These are phyloP conservation scores for Tragopan temminckii DNA, from an alignment of 2,797 vertebrate species.

Conservation along the genomic window DNA sequence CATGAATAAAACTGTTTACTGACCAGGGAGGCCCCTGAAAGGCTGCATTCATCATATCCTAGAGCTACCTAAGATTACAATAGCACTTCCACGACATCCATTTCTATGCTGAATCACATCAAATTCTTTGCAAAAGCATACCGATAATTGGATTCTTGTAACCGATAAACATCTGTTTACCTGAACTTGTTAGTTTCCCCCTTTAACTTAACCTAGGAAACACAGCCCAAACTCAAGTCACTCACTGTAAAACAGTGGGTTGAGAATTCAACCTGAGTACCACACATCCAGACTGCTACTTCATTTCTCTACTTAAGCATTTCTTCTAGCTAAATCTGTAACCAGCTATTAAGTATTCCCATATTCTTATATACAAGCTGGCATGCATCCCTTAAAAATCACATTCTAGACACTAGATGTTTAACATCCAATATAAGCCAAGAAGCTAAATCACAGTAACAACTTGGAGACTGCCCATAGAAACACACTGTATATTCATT, in stretches of 20 bases:
- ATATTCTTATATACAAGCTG: background rate
- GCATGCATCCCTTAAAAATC: background rate
- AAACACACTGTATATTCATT: background rate
- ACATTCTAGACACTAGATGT: background rate
- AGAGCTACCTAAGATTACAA: background rate
- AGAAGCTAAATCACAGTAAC: background rate
- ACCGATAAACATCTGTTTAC: background rate
- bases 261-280: background rate
- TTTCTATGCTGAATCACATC: background rate
- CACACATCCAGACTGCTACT: background rate
- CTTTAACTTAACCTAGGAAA: background rate
- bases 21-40: background rate
- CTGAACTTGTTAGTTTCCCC: background rate
- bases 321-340: background rate
- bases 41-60: background rate
- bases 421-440: background rate
- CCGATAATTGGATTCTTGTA: background rate
- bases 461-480: background rate
- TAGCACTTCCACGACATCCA: background rate
- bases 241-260: background rate
- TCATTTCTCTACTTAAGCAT: background rate
- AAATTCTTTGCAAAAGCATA: background rate
- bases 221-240: background rate
- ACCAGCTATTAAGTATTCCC: background rate
- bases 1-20: constrained; percentile 4